These are phyloP conservation scores for Hecatera dysodea DNA, from an alignment of 2,888 invertebrate species.

Conservation along the genomic window DNA sequence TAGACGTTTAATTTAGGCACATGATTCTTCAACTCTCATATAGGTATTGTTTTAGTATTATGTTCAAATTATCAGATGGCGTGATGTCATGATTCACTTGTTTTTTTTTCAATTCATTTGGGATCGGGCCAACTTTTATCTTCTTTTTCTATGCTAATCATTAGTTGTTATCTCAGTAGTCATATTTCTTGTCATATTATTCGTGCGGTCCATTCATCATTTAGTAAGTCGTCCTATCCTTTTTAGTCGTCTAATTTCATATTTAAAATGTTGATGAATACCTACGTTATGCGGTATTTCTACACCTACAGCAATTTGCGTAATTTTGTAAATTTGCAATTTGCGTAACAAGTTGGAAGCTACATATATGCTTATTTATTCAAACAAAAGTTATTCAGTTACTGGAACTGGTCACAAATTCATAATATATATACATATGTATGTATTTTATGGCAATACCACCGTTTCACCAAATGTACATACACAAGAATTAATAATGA, in stretches of 20 bases:
- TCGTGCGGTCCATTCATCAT: no score
- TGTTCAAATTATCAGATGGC: background rate
- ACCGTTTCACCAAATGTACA: background rate
- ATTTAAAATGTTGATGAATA: no score
- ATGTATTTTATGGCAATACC: background rate
- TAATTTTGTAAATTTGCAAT: background rate
- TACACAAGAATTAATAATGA: background rate
- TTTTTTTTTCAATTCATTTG: no score
- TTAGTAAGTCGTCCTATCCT: no score
- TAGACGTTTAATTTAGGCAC: no score
- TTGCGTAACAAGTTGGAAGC: background rate
- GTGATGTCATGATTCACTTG: background rate
- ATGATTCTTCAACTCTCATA: no score
- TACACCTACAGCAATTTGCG: background rate
- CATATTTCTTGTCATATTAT: no score
- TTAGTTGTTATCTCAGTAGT: no score
- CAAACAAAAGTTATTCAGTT: background rate
- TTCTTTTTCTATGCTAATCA: no score
- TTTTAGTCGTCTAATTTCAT: no score
- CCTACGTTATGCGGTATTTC: background rate
- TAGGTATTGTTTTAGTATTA: background rate
- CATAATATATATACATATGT: background rate
- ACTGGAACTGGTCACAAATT: background rate
- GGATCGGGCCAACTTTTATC: no score
- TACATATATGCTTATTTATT: constrained; percentile 1